phyloP scores from a whole-genome alignment of 2,797 vertebrate genomes.

The Crypturellus tataupa region DNA sequence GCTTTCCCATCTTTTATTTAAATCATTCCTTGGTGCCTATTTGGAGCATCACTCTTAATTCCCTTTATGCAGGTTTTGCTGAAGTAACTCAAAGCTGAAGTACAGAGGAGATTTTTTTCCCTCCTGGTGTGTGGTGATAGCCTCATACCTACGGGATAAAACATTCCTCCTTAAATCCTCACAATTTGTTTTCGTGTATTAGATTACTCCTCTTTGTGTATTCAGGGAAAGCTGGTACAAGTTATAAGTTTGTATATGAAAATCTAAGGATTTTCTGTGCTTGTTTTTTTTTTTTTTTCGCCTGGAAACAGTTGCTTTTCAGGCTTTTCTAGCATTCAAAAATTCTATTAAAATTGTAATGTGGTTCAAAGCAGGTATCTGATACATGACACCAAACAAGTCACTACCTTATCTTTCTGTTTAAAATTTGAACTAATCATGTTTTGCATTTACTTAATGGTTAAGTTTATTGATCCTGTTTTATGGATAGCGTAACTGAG shows the following conservation, averaged over 20 bases:
- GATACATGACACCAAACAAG: not conserved
- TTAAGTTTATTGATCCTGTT: not conserved
- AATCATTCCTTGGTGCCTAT: not conserved
- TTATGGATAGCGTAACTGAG: conserved; percentile 21
- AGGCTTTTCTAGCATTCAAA: not conserved
- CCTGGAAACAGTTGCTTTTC: not conserved
- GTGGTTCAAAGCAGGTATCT: not conserved
- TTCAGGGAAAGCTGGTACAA: not conserved
- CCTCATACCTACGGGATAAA: not conserved
- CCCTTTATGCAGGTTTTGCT: not conserved
- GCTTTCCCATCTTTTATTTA: not conserved
- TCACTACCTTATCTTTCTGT: not conserved
- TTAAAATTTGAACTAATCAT: not conserved
- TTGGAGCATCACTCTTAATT: not conserved
- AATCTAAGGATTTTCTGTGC: not conserved
- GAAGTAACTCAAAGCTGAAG: not conserved
- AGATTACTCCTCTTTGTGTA: not conserved
- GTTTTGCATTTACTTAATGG: conserved; percentile 36
- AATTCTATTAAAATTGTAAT: not conserved
- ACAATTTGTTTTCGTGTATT: not conserved
- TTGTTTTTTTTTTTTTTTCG: not conserved
- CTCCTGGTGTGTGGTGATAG: fast-evolving
- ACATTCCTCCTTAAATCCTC: not conserved
- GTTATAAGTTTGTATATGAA: not conserved
- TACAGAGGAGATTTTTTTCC: not conserved